These are phyloP conservation scores for Delphinus delphis DNA, from an alignment of 2,113 vertebrate genomes.

Conservation along the genomic window DNA sequence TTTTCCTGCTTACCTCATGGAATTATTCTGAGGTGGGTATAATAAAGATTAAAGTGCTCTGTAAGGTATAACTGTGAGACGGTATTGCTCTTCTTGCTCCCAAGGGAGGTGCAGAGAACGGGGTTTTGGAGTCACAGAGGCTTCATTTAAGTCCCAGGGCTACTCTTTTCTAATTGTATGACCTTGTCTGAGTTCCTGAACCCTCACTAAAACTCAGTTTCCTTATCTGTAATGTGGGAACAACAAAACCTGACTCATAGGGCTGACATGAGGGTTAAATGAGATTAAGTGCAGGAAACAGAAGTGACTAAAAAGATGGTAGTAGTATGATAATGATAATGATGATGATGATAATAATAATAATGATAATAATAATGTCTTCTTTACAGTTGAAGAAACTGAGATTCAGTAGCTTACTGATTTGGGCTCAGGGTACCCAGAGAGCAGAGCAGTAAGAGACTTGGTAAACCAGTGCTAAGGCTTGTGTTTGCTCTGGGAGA, in stretches of 20 bases:
- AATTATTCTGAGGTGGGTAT: background rate
- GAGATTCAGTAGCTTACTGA: background rate
- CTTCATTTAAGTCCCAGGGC: background rate
- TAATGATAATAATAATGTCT: background rate
- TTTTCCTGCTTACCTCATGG: background rate
- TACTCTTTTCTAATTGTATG: background rate
- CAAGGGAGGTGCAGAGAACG: background rate
- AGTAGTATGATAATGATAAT: background rate
- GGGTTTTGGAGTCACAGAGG: background rate
- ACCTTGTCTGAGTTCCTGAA: background rate
- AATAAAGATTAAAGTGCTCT: background rate
- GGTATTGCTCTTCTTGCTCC: background rate
- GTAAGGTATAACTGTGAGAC: background rate
- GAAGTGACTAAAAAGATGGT: background rate
- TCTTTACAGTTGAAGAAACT: background rate
- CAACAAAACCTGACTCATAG: background rate
- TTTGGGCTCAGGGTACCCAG: background rate
- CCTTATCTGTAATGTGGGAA: background rate
- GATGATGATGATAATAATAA: background rate
- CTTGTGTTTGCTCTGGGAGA: background rate
- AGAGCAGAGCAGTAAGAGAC: background rate
- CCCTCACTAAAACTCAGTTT: background rate
- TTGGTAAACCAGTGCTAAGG: background rate
- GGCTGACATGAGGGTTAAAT: background rate
- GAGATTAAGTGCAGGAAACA: background rate